These are phyloP conservation scores for Falco columbarius DNA, from an alignment of 2,797 vertebrate species.

Conservation along the genomic window DNA sequence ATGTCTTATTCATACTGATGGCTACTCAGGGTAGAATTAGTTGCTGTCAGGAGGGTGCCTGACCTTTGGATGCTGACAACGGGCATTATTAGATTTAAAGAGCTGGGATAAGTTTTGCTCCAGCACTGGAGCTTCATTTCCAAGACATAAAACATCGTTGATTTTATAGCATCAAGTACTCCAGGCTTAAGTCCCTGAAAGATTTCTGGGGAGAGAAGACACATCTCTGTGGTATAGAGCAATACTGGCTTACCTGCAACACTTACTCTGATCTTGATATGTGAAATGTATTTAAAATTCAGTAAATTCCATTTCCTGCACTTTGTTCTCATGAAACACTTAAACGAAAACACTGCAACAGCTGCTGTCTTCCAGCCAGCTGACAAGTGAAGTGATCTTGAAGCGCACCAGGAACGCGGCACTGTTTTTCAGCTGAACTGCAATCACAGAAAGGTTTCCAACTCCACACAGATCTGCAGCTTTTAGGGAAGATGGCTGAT, in stretches of 20 bases:
- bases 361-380: not conserved
- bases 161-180: not conserved
- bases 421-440: not conserved
- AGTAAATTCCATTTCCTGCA: not conserved
- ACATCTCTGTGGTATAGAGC: not conserved
- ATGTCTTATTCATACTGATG: not conserved
- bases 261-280: not conserved
- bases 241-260: not conserved
- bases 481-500: not conserved
- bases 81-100: not conserved
- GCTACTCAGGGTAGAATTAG: not conserved
- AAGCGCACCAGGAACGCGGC: not conserved
- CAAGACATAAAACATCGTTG: not conserved
- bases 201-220: not conserved
- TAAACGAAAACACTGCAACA: not conserved
- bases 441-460: not conserved
- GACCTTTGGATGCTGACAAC: not conserved
- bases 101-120: not conserved
- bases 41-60: not conserved
- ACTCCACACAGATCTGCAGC: not conserved
- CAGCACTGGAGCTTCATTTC: not conserved
- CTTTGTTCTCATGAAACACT: not conserved
- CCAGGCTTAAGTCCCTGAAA: not conserved
- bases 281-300: accelerated
- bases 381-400: not conserved